Conservation (phyloP, 2,113 vertebrate genomes). For the Oophaga pumilio region DNA sequence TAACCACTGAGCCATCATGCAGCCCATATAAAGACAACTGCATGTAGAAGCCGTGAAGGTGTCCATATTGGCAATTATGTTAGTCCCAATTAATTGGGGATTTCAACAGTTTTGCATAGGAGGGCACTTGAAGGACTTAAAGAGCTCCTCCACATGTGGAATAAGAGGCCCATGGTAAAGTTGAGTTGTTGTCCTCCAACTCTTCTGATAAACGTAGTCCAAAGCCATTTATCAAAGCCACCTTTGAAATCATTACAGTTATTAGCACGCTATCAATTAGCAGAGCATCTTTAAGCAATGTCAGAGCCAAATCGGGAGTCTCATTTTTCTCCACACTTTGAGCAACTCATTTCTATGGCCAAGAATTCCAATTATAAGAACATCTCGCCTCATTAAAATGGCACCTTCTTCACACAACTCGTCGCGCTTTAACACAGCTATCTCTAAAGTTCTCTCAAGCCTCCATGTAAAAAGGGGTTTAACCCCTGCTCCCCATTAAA, state of each 20-base stretch:
- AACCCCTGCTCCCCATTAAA: slow-evolving; percentile 36
- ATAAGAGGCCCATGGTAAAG: background rate
- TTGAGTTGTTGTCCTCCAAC: background rate
- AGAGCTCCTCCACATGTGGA: background rate
- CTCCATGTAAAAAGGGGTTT: slow-evolving; percentile 11
- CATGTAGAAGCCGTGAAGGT: background rate
- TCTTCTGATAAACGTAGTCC: background rate
- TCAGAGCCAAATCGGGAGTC: background rate
- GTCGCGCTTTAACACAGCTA: slow-evolving; percentile 22
- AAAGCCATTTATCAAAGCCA: background rate
- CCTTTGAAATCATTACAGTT: background rate
- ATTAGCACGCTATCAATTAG: slow-evolving; percentile 7
- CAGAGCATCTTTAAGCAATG: background rate
- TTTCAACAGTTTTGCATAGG: background rate
- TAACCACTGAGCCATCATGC: too few relatives aligned
- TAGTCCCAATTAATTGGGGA: background rate
- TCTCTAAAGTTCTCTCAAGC: slow-evolving; percentile 14
- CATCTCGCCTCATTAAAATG: slow-evolving; percentile 44
- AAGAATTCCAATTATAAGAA: slow-evolving; percentile 37
- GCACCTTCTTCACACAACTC: slow-evolving; percentile 39
- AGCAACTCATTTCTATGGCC: slow-evolving; percentile 15
- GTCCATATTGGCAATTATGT: background rate
- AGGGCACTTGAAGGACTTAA: background rate
- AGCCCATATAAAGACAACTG: too few relatives aligned
- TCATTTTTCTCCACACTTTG: background rate